Evolutionary conservation across 2,797 vertebrate species (phyloP), one percentile per base, ranked within the genome.

Genomic region (Hypotaenidia okinawae): DNA sequence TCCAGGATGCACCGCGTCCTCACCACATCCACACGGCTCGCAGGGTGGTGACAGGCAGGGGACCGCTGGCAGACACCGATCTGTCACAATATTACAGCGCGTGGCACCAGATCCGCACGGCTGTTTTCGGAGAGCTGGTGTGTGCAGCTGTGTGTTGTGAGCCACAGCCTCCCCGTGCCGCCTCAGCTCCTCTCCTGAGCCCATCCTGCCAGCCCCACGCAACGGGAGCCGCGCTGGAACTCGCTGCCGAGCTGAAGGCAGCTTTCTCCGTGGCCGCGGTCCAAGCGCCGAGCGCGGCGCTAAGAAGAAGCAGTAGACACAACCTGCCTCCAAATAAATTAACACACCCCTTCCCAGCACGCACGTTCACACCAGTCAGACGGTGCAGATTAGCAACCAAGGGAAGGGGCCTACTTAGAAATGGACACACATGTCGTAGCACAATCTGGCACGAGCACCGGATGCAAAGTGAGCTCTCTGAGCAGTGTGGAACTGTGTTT

Each of bases 1-100:
- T 13, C 5, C 11, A 15, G 9, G 57, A 23, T 23, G 10, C 17
- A 0, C 35, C 2, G 0, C 0, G 12, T 3, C 59, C 16, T 9
- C 17, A 0, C n/a, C 2, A 0, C 0, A 12, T 3, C 59, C 16
- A 49, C 68, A 7, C 1, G 7, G 52, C 27, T 32, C 16, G 37
- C 24, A 10, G 64, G 59, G 55, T 14, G 52, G 62, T 35, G 80
- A 55, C 80, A 66, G 16, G 84, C 80, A 17, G 0, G 28, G 41
- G 28, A 2, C 58, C 8, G 52, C 80, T 51, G 16, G 5, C 3
- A 27, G 45, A 13, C 10, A 2, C 0, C 21, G 35, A 10, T 61
- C 52, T 88, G 76, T 86, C 88, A 70, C 67, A 52, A 47, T 62
- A 70, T 61, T 57, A 52, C 1, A 0, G 58, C 47, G 57, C 7